Percentiles rank a stretch among this genome's conserved stretches.
Conservation (phyloP, 2,113 vertebrate species). For the Gobio gobio region DNA sequence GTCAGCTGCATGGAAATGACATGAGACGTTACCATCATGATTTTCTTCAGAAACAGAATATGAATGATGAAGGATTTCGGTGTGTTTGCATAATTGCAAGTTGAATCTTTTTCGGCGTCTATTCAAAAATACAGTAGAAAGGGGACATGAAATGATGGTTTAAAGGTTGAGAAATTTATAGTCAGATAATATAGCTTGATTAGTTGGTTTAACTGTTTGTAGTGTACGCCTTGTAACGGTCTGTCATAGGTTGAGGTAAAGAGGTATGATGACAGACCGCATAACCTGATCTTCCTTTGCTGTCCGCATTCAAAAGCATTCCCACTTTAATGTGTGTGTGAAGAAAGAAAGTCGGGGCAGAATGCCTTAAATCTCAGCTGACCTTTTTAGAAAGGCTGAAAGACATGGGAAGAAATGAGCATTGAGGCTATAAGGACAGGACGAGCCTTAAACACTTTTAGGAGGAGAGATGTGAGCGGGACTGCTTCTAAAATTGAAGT, state of each 20-base stretch:
- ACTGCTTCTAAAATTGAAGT: constrained; percentile 58
- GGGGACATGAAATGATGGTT: not conserved
- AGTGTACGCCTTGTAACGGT: not conserved
- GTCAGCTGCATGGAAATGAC: constrained; percentile 2
- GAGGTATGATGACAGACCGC: not conserved
- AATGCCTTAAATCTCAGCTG: constrained; percentile 60
- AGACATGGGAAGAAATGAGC: constrained; percentile 18
- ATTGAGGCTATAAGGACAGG: not conserved
- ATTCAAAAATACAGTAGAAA: not conserved
- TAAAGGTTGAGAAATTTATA: not conserved
- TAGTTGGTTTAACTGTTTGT: not conserved
- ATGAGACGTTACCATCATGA: constrained; percentile 6
- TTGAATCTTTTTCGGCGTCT: not conserved
- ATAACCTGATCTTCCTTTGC: not conserved
- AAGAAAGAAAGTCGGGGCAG: constrained; percentile 36
- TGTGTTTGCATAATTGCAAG: not conserved
- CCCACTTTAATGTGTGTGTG: not conserved
- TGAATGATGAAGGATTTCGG: not conserved
- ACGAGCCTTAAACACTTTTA: constrained; percentile 25
- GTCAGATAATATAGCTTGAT: not conserved
- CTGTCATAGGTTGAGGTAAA: not conserved
- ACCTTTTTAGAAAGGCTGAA: constrained; percentile 58
- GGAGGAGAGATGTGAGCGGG: constrained; percentile 54
- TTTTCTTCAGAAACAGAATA: constrained; percentile 11
- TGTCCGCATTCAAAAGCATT: not conserved